These are phyloP conservation scores for Xanthorhoe spadicearia DNA, from an alignment of 2,888 invertebrate species.

Conservation along the genomic window DNA sequence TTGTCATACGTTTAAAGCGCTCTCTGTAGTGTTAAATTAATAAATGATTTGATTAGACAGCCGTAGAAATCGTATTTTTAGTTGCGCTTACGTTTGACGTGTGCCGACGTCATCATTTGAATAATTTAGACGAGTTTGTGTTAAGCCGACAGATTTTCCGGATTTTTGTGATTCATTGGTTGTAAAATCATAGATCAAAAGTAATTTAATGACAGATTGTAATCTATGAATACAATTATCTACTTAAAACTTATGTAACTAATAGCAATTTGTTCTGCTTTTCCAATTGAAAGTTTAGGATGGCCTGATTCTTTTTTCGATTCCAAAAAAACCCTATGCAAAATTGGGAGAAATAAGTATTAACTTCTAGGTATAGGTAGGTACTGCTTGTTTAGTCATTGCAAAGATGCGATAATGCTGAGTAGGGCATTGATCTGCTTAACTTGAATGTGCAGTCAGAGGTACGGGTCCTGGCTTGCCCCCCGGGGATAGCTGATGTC, in stretches of 20 bases:
- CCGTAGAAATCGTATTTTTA: constrained; percentile 62
- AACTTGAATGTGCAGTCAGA: no score
- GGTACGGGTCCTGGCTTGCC: no score
- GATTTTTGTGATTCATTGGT: constrained; percentile 23
- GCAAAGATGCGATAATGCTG: no score
- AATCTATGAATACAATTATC: constrained; percentile 2
- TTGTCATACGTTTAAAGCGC: neutral
- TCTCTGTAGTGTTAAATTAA: constrained; percentile 43
- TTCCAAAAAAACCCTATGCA: neutral
- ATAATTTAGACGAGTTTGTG: constrained; percentile 40
- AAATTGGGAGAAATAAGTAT: no score
- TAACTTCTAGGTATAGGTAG: no score
- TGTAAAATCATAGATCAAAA: constrained; percentile 20
- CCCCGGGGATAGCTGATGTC: no score
- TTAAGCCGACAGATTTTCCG: constrained; percentile 20
- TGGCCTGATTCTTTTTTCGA: no score
- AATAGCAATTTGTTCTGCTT: neutral
- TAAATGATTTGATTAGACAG: constrained; percentile 66
- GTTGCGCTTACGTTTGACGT: constrained; percentile 58
- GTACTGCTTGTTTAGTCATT: no score
- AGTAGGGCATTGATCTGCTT: no score
- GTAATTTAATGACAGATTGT: constrained; percentile 11
- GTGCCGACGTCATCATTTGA: constrained; percentile 55
- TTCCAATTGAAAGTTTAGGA: no score
- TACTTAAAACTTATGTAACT: neutral